phyloP scores from a whole-genome alignment of 2,797 vertebrate species.

The Ammospiza maritima region DNA sequence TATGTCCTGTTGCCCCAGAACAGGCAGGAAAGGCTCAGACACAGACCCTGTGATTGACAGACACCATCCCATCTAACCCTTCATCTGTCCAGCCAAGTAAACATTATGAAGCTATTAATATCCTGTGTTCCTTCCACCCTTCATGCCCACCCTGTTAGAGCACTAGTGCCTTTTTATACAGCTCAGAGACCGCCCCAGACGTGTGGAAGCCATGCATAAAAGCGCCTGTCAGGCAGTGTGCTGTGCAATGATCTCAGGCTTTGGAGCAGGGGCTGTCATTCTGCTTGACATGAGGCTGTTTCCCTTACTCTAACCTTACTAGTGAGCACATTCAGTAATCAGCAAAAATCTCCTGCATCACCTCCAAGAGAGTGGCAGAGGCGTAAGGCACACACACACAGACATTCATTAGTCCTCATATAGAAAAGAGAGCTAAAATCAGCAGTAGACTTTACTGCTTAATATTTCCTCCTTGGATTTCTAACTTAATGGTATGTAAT shows the following conservation, averaged over 20 bases:
- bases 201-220: neutral
- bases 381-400: neutral
- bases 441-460: neutral
- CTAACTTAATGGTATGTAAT: neutral
- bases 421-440: neutral
- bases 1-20: neutral
- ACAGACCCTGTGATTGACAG: neutral
- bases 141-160: neutral
- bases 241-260: neutral
- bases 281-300: neutral
- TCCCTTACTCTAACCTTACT: neutral
- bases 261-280: neutral
- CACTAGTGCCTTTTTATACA: neutral
- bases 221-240: neutral
- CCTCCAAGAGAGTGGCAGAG: neutral
- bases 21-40: rapidly evolving
- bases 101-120: neutral
- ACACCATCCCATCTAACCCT: neutral
- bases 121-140: neutral
- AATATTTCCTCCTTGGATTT: neutral
- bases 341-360: neutral
- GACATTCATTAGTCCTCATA: neutral
- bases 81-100: neutral
- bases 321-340: neutral
- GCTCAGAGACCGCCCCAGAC: neutral